Evolutionary conservation across 2,888 invertebrate genomes (phyloP), one percentile per base, ranked within the genome.

Genomic region (Thalpophila matura): DNA sequence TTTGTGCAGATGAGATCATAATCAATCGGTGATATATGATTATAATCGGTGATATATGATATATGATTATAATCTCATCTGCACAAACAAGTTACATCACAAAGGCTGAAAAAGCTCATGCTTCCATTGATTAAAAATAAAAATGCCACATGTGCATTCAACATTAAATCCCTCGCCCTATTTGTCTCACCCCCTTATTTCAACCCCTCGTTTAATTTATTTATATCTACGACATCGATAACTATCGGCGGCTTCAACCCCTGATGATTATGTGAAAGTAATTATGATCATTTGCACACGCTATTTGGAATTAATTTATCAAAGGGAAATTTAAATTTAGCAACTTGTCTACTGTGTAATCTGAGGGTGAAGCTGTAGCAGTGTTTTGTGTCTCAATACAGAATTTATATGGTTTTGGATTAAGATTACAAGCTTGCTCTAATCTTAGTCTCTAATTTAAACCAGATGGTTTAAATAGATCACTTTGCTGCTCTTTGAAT

Each of bases 191-290:
- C 59, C 62, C 64, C 59, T 47, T 42, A 51, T 16, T 61, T 66
- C 24, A n/a, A 14, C 38, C 57, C 40, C 40, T 35, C 24, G 14
- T 35, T 59, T 40, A 77, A 78, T 77, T 65, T 63, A 78, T 72
- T 74, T 80, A 72, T 77, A 74, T 51, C 67, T 62, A 70, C 77
- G 73, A 76, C 76, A 74, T 75, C 75, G 77, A 77, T 79, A 79
- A 80, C 72, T 83, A 80, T 83, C 72, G 66, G 58, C 60, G 51
- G 63, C 62, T 37, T 33, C 50, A 56, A 61, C 74, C 65, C 51
- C 40, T 51, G n/a, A 33, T 54, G 16, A 50, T 67, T 20, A 51
- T 49, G 37, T 43, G 29, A 53, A 61, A 60, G 74, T 53, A 67
- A 74, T 72, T 74, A 72, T 56, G 20, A 24, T 43, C 12, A n/a